These are phyloP conservation scores for Rhorus exstirpatorius DNA, from an alignment of 2,888 invertebrate genomes.

Conservation along the genomic window DNA sequence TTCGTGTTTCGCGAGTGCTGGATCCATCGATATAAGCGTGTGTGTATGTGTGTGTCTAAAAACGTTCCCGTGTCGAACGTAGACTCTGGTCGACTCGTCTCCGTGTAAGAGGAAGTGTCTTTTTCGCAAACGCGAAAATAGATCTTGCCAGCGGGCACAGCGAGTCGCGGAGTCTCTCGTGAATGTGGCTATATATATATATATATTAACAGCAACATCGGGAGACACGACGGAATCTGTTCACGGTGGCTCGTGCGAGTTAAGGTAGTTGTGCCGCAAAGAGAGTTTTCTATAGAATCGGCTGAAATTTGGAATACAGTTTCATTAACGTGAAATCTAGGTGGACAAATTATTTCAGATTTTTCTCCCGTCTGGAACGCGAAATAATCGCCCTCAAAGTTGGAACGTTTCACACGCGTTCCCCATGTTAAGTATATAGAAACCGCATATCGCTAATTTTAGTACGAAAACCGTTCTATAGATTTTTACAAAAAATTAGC, in stretches of 20 bases:
- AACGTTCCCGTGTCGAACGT: background rate
- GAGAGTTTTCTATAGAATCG: too few relatives aligned
- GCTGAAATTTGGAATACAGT: too few relatives aligned
- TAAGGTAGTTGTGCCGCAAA: too few relatives aligned
- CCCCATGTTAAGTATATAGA: too few relatives aligned
- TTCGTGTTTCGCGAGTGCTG: constrained; percentile 1
- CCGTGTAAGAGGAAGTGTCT: constrained; percentile 70
- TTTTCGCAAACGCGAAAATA: constrained; percentile 78
- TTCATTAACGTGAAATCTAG: too few relatives aligned
- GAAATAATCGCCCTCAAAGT: too few relatives aligned
- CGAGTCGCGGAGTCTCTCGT: constrained; percentile 20
- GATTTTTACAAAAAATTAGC: too few relatives aligned
- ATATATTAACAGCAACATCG: constrained; percentile 41
- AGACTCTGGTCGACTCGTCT: constrained; percentile 35
- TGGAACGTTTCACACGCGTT: too few relatives aligned
- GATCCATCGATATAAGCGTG: constrained; percentile 14
- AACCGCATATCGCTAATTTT: too few relatives aligned
- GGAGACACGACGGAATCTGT: constrained; percentile 49
- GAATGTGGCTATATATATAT: background rate
- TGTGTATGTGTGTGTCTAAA: background rate
- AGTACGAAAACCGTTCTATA: too few relatives aligned
- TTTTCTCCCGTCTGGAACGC: too few relatives aligned
- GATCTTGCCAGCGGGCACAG: constrained; percentile 69
- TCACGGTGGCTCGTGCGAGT: constrained; percentile 47
- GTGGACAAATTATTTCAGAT: too few relatives aligned